These are phyloP conservation scores for Callospermophilus lateralis DNA, from an alignment of 2,113 vertebrate species.

Conservation along the genomic window DNA sequence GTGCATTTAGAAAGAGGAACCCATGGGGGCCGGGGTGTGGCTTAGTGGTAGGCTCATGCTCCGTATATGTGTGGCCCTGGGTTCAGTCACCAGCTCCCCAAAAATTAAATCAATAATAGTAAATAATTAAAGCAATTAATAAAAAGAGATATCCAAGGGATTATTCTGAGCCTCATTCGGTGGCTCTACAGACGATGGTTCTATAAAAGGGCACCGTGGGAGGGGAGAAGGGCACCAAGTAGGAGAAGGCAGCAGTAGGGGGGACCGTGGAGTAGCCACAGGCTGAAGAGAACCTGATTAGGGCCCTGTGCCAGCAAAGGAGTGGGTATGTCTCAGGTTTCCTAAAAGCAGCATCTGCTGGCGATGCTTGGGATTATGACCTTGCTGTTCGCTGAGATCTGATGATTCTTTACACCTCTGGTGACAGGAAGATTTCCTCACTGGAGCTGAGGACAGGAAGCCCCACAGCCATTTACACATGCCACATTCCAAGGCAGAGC, in stretches of 20 bases:
- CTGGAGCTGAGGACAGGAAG: neutral
- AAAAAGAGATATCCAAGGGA: neutral
- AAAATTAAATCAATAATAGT: neutral
- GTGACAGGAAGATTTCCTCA: neutral
- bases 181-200: neutral
- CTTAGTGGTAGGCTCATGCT: neutral
- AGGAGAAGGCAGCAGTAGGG: rapidly evolving
- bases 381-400: neutral
- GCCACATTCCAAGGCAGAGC: too few relatives aligned
- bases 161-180: neutral
- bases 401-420: neutral
- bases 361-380: neutral
- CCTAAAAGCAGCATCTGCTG: neutral
- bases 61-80: neutral
- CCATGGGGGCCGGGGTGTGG: neutral
- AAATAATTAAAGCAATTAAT: too few relatives aligned
- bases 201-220: rapidly evolving
- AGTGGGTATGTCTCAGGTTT: neutral
- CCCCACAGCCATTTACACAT: rapidly evolving
- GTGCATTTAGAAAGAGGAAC: neutral
- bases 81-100: neutral
- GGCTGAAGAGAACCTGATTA: neutral
- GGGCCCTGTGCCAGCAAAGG: neutral
- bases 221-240: neutral
- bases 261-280: neutral